These are phyloP conservation scores for Drosophila meridiana DNA, from an alignment of 2,888 invertebrate genomes.

Conservation along the genomic window DNA sequence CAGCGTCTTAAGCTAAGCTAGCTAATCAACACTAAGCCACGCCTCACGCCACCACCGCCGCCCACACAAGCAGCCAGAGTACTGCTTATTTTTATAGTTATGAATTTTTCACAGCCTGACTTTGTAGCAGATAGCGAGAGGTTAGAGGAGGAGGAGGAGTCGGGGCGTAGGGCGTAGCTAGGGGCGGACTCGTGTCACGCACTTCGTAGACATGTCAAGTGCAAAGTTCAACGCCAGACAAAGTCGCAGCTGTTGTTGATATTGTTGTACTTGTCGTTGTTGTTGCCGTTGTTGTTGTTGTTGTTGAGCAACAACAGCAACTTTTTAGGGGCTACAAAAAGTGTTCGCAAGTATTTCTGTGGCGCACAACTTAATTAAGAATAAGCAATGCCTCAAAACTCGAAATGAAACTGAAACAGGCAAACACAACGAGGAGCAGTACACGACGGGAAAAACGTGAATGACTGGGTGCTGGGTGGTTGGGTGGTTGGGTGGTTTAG, in stretches of 20 bases:
- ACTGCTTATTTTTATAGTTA: constrained; percentile 24
- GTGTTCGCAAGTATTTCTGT: constrained; percentile 38
- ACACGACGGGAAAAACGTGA: background rate
- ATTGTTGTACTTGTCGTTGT: constrained; percentile 12
- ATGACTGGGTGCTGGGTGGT: background rate
- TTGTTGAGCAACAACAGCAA: constrained; percentile 19
- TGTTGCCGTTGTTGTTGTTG: constrained; percentile 22
- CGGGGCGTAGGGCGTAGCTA: background rate
- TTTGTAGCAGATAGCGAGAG: constrained; percentile 12
- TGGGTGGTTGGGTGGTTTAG: background rate
- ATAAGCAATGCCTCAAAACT: constrained; percentile 63
- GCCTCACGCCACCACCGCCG: background rate
- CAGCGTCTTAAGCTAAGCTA: constrained; percentile 28
- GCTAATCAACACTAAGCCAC: constrained; percentile 39
- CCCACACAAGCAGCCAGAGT: background rate
- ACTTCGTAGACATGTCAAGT: constrained; percentile 40
- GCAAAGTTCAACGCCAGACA: constrained; percentile 39
- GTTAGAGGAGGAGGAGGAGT: background rate
- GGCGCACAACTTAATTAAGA: constrained; percentile 68
- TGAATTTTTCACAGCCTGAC: constrained; percentile 42
- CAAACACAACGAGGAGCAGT: constrained; percentile 2
- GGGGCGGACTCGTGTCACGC: constrained; percentile 22
- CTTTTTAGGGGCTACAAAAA: constrained; percentile 34
- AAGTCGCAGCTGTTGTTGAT: constrained; percentile 27
- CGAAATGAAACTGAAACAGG: constrained; percentile 42